Percentiles rank a stretch among this genome's conserved stretches.
These are phyloP conservation scores for Sarcophaga rosellei DNA, from an alignment of 2,888 invertebrate species.

Conservation along the genomic window DNA sequence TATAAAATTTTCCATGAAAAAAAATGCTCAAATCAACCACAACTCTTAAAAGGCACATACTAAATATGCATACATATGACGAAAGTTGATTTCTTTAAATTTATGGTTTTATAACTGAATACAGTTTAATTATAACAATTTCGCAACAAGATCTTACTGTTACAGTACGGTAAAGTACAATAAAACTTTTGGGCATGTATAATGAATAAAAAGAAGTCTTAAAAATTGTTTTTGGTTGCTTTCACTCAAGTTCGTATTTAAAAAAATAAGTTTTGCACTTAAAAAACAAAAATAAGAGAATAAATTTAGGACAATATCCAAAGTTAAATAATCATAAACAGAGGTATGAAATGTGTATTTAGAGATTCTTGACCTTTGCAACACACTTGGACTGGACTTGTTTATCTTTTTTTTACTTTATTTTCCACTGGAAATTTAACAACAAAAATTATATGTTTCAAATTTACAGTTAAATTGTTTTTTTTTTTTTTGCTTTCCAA, in stretches of 20 bases:
- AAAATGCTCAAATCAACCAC: too few relatives aligned
- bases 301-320: neutral
- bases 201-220: neutral
- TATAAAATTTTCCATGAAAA: too few relatives aligned
- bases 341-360: neutral
- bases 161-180: neutral
- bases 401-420: neutral
- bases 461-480: neutral
- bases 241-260: neutral
- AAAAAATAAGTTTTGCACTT: neutral
- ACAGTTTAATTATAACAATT: conserved; percentile 34
- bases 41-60: too few relatives aligned
- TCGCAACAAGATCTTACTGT: neutral
- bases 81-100: neutral
- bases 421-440: neutral
- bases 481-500: neutral
- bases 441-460: neutral
- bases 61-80: too few relatives aligned
- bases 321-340: neutral
- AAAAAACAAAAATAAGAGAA: neutral
- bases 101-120: conserved; percentile 25
- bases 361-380: conserved; percentile 29
- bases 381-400: neutral
- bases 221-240: neutral
- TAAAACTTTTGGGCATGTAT: conserved; percentile 2